Evolutionary conservation across 2,797 vertebrate species (phyloP), one percentile per base, ranked within the genome.

Genomic region (Poecilia gillii): DNA sequence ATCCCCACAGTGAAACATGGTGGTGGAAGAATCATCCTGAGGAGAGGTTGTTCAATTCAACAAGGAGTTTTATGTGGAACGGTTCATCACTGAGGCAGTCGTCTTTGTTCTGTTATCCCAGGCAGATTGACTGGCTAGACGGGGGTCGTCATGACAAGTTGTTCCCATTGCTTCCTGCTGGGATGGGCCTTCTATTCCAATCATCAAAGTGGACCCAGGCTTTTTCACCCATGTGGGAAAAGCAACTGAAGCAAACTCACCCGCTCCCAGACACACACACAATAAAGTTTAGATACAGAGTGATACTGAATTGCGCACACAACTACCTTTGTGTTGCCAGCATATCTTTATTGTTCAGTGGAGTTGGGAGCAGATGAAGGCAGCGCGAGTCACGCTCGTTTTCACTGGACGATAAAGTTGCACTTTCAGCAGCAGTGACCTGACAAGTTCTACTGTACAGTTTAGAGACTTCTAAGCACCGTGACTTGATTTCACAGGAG

Each of bases 161-260:
- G 47, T 72, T 90, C 59, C 75, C 59, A 80, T 62, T 8, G 6
- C 76, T 79, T 84, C 85, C 85, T 81, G 84, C 82, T 70, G 81
- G 59, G 82, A 85, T 66, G 68, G 75, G 85, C 78, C 85, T 81
- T 79, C 68, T 77, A 77, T 83, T 88, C 18, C 3, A 64, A 72
- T 88, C 88, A 93, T 93, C 90, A 91, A 94, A 93, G 87, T 64
- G 13, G 41, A 80, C 72, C 57, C 45, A 39, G 83, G 82, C 86
- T 84, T 33, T 75, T 76, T 74, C 47, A 79, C 84, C 25, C 18
- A 53, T 1, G 25, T 53, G 71, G 71, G 55, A 72, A 71, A 87
- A 88, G 74, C 62, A 74, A 73, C 73, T 46, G 51, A 84, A 75
- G 78, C 62, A 1, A 85, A 80, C 57, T 78, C 33, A 51, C 73